Evolutionary conservation across 2,888 invertebrate species (phyloP), one percentile per base, ranked within the genome.

Genomic region (Ennomos fuscantarius): DNA sequence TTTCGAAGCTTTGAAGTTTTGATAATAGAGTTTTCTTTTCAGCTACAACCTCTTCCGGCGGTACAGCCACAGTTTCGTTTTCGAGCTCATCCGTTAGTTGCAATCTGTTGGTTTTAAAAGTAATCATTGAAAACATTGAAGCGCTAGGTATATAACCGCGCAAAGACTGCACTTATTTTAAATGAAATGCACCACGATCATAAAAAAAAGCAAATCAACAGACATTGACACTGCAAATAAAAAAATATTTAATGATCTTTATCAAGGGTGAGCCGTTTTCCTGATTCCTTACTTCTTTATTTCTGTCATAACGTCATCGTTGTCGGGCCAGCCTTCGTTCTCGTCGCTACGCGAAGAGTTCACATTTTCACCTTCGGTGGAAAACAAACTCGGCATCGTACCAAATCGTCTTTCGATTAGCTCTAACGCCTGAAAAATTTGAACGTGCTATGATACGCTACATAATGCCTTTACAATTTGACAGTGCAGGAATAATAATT

Each of bases 351-450:
- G 70, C 55, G 87, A 74, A 52, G 84, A 72, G 51, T 86, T 84
- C 45, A 81, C 68, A 32, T 79, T 84, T 61, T 88, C 89, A 9
- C 83, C 74, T 32, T 93, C 93, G 0, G 93, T 86, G 13, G 93
- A 77, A 76, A 94, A 94, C n/a, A 94, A 91, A 50, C 93, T 93
- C 1, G 94, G 95, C 74, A 94, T 94, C 46, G 94, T 83, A 11
- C 95, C 95, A 71, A 95, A 96, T 69, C 96, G 95, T 72, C 95
- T 94, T 78, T 97, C 97, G 51, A 97, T 96, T 72, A 97, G 89
- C 83, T 97, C 97, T 66, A 97, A 84, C 0, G 97, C 97, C 93
- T 98, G 96, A 2, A 42, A 51, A 8, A 42, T 41, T 31, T n/a
- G 12, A 32, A 42, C 13, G 11, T 1, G 15, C 11, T 47, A 11